phyloP scores from a whole-genome alignment of 1,140 invertebrate species.

The Pinna nobilis region DNA sequence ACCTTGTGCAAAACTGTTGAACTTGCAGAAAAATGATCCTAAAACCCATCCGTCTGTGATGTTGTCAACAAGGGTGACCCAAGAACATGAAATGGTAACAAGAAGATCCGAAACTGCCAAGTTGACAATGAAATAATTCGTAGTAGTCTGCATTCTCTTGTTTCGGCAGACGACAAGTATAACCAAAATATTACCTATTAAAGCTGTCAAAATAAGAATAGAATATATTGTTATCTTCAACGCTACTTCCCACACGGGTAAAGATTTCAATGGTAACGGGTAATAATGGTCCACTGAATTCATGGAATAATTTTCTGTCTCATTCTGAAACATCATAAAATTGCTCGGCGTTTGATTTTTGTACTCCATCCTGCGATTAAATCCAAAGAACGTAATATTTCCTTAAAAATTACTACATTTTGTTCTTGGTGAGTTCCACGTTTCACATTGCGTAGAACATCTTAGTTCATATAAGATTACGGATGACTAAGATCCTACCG shows the following conservation, averaged over 20 bases:
- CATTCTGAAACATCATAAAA: not conserved
- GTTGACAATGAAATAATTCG: constrained; percentile 68
- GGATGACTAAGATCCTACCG: too few species aligned
- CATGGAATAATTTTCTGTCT: not conserved
- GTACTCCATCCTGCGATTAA: too few species aligned
- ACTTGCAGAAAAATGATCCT: constrained; percentile 74
- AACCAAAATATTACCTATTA: constrained; percentile 57
- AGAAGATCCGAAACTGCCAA: constrained; percentile 64
- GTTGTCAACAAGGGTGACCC: constrained; percentile 74
- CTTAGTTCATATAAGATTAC: too few species aligned
- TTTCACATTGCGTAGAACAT: too few species aligned
- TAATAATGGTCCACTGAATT: constrained; percentile 28
- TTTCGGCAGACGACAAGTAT: constrained; percentile 53
- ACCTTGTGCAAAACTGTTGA: constrained; percentile 76
- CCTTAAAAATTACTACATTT: too few species aligned
- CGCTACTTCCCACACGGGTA: constrained; percentile 50
- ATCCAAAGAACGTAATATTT: too few species aligned
- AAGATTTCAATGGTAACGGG: constrained; percentile 1
- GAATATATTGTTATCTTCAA: constrained; percentile 65
- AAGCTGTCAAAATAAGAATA: constrained; percentile 51
- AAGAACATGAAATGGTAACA: constrained; percentile 75
- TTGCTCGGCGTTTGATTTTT: not conserved
- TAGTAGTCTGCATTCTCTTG: constrained; percentile 61
- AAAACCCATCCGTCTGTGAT: constrained; percentile 66
- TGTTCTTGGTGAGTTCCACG: too few species aligned